Evolutionary conservation across 2,797 vertebrate genomes (phyloP).

Genomic region (Adelosebastes latens): DNA sequence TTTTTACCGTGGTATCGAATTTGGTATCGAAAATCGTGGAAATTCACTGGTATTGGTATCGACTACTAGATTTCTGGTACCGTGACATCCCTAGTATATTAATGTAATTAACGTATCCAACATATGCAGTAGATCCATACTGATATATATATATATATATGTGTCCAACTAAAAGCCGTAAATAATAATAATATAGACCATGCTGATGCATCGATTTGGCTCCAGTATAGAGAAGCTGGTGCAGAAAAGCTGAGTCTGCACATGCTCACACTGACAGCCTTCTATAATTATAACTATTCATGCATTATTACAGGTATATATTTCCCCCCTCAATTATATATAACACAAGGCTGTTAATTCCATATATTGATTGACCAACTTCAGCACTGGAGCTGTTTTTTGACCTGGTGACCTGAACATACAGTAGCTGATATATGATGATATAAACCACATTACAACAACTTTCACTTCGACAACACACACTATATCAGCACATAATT

Average conservation of each 20-base stretch:
- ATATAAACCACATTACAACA: neutral
- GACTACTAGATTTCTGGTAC: no score
- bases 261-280: neutral
- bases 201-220: neutral
- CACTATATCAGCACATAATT: fast-evolving
- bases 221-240: fast-evolving
- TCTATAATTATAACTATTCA: no score
- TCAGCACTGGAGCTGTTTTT: neutral
- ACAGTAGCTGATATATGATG: neutral
- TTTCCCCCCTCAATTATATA: neutral
- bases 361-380: neutral
- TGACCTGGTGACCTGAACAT: neutral
- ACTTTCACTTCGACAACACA: neutral
- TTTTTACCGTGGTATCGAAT: no score
- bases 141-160: no score
- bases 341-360: neutral
- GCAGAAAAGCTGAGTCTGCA: neutral
- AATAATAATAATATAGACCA: neutral
- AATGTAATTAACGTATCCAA: neutral
- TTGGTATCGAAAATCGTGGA: no score
- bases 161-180: neutral
- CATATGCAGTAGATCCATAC: neutral
- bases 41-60: no score
- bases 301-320: neutral
- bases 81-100: no score